Conservation (phyloP, 1,140 invertebrate genomes). For the Ylistrum balloti region DNA sequence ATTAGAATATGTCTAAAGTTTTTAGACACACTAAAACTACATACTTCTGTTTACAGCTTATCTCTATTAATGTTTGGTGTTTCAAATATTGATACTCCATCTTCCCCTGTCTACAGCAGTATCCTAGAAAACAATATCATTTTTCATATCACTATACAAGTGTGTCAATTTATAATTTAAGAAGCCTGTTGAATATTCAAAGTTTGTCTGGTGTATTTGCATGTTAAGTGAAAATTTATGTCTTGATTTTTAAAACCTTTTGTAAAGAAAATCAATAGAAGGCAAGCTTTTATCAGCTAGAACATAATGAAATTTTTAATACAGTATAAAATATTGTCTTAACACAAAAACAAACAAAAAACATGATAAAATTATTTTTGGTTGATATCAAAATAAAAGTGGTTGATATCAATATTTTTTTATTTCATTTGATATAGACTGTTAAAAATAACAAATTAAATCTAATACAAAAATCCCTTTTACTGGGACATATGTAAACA, state of each 20-base stretch:
- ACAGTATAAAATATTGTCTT: not conserved
- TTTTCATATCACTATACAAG: not conserved
- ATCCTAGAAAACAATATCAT: slow-evolving; percentile 1
- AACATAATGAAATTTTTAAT: not conserved
- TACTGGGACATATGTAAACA: not conserved
- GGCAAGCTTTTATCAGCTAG: not conserved
- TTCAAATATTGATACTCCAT: not conserved
- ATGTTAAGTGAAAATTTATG: not conserved
- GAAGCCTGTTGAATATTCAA: slow-evolving; percentile 27
- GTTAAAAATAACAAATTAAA: not conserved
- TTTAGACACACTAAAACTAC: not conserved
- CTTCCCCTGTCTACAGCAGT: not conserved
- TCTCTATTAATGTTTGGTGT: not conserved
- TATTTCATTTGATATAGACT: not conserved
- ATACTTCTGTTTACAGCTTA: not conserved
- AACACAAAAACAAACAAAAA: too few relatives aligned
- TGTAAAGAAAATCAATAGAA: slow-evolving; percentile 8
- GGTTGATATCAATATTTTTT: too few relatives aligned
- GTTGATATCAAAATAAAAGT: slow-evolving; percentile 5
- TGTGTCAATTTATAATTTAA: slow-evolving; percentile 36
- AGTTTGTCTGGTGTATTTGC: slow-evolving; percentile 1
- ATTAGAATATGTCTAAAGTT: not conserved
- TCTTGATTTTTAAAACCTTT: not conserved
- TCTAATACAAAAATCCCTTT: not conserved
- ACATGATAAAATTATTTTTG: not conserved